Evolutionary conservation across 2,888 invertebrate genomes (phyloP).

Genomic region (Hydraecia micacea): DNA sequence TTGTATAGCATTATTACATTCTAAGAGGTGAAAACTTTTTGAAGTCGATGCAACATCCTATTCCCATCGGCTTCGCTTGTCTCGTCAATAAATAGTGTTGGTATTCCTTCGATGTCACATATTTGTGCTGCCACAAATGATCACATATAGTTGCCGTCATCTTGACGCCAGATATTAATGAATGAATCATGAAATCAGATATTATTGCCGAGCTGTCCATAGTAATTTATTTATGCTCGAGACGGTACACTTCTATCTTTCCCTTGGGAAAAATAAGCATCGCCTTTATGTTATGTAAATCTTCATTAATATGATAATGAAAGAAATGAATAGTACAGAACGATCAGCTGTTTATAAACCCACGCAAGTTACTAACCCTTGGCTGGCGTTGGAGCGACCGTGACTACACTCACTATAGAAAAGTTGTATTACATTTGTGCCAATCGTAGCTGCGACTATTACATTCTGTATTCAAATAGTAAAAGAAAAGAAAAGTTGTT

Average conservation of each 20-base stretch:
- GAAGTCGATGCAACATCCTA: background rate
- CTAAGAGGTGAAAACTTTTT: no score
- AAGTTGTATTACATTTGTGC: background rate
- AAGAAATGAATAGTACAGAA: constrained; percentile 9
- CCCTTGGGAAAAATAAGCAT: background rate
- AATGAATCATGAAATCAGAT: no score
- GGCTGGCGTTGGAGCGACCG: background rate
- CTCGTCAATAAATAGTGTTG: background rate
- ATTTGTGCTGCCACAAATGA: no score
- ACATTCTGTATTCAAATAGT: background rate
- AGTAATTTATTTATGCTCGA: no score
- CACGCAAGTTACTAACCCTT: constrained; percentile 39
- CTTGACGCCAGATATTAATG: no score
- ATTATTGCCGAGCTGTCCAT: no score
- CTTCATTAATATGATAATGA: constrained; percentile 6
- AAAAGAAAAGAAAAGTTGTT: background rate
- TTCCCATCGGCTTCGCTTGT: background rate
- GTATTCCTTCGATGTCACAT: background rate
- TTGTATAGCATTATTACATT: no score
- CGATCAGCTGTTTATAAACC: constrained; percentile 27
- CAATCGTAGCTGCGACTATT: background rate
- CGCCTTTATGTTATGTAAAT: constrained; percentile 7
- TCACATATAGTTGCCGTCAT: no score
- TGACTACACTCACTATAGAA: constrained; percentile 8
- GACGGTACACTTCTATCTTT: background rate